These are phyloP conservation scores for Drosophila kambysellisi DNA, from an alignment of 2,888 invertebrate genomes.

Conservation along the genomic window DNA sequence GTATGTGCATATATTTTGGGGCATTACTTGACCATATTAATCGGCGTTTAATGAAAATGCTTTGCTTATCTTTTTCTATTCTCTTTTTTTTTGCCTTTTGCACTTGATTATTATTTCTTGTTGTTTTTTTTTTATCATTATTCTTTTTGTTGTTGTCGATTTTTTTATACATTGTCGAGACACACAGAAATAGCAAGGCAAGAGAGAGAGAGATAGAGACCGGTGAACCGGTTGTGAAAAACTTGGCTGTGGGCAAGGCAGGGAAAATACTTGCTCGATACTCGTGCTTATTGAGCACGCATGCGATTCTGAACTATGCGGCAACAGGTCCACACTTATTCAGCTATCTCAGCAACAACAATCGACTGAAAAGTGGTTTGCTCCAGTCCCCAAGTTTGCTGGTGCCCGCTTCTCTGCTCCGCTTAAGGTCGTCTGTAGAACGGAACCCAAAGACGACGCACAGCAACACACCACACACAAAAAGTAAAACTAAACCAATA, in stretches of 20 bases:
- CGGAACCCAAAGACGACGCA: slow-evolving; percentile 66
- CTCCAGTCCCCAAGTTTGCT: slow-evolving; percentile 74
- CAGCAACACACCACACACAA: background rate
- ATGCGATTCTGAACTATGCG: slow-evolving; percentile 61
- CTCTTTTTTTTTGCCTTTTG: slow-evolving; percentile 11
- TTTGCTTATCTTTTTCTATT: slow-evolving; percentile 26
- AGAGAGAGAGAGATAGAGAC: background rate
- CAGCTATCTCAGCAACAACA: slow-evolving; percentile 19
- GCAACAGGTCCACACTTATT: slow-evolving; percentile 66
- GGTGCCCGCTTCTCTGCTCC: slow-evolving; percentile 55
- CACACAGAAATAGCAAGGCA: slow-evolving; percentile 66
- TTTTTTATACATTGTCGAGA: slow-evolving; percentile 29
- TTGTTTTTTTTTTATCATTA: slow-evolving; percentile 2
- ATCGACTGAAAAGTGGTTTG: slow-evolving; percentile 64
- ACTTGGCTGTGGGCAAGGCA: slow-evolving; percentile 56
- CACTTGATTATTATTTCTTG: slow-evolving; percentile 21
- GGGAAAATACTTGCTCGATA: slow-evolving; percentile 39
- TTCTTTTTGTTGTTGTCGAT: slow-evolving; percentile 8
- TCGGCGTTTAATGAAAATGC: slow-evolving; percentile 44
- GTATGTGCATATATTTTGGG: slow-evolving; percentile 7
- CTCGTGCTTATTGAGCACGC: slow-evolving; percentile 22
- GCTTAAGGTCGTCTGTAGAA: slow-evolving; percentile 80
- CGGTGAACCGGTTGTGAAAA: slow-evolving; percentile 66
- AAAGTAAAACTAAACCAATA: slow-evolving; percentile 15
- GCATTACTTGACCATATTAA: slow-evolving; percentile 44